Percentiles rank a stretch among this genome's conserved stretches.
Evolutionary conservation across 2,888 invertebrate species (phyloP).

Genomic region (Fragum fragum): DNA sequence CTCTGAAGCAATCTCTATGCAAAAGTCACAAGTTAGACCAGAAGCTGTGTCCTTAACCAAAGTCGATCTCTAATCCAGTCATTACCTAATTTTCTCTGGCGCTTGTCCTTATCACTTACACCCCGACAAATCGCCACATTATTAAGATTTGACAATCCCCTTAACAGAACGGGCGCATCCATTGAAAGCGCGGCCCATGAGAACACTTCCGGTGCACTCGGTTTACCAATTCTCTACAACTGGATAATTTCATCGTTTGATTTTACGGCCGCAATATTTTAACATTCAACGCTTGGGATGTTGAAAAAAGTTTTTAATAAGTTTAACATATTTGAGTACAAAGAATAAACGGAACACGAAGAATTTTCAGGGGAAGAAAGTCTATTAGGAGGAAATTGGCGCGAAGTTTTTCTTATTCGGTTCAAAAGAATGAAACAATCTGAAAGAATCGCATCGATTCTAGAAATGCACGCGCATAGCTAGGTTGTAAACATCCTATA

Average conservation of each 20-base stretch:
- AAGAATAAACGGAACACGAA: too few relatives aligned
- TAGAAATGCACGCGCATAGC: neutral
- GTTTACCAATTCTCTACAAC: neutral
- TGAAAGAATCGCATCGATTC: neutral
- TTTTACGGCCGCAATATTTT: neutral
- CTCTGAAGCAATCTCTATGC: neutral
- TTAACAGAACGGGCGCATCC: neutral
- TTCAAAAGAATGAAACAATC: too few relatives aligned
- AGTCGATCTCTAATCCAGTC: constrained; percentile 12
- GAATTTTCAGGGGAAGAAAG: too few relatives aligned
- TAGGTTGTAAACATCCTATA: neutral
- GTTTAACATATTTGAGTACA: too few relatives aligned
- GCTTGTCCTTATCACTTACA: constrained; percentile 2
- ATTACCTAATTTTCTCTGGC: constrained; percentile 1
- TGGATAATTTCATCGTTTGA: neutral
- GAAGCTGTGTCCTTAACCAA: neutral
- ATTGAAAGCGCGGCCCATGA: neutral
- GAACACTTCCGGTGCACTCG: neutral
- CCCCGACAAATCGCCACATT: constrained; percentile 33
- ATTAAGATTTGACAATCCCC: neutral
- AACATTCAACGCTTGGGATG: too few relatives aligned
- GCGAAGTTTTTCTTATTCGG: too few relatives aligned
- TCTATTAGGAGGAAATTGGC: too few relatives aligned
- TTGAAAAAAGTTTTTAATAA: too few relatives aligned
- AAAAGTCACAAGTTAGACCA: constrained; percentile 22